Percentiles rank a stretch among this genome's conserved stretches.
Evolutionary conservation across 2,113 vertebrate genomes (phyloP).

Genomic region (Fregata magnificens): DNA sequence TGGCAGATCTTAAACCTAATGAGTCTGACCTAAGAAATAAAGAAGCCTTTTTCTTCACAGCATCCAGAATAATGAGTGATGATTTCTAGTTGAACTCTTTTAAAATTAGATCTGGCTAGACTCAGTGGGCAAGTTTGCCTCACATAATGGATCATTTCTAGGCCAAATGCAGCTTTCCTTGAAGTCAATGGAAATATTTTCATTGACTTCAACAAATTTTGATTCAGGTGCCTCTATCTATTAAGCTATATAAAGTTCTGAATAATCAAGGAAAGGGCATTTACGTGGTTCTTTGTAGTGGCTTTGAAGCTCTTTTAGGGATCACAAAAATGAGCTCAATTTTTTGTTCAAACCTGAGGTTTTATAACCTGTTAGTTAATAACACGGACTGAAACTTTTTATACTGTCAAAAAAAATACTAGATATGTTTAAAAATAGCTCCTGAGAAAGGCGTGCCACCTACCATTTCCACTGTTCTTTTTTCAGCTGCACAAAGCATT

Average conservation of each 20-base stretch:
- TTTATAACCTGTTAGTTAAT: not conserved
- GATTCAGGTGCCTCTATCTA: not conserved
- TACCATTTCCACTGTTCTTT: constrained; percentile 7
- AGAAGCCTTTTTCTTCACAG: not conserved
- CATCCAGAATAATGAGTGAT: not conserved
- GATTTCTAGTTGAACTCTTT: not conserved
- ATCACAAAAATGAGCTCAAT: not conserved
- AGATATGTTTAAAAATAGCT: not conserved
- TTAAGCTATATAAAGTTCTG: not conserved
- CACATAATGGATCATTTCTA: not conserved
- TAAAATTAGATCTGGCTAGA: not conserved
- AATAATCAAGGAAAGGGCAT: not conserved
- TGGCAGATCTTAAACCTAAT: not conserved
- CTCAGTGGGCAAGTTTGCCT: not conserved
- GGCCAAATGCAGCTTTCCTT: not conserved
- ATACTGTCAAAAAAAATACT: not conserved
- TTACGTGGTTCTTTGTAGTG: not conserved
- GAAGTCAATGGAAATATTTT: not conserved
- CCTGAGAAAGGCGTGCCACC: not conserved
- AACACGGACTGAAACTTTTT: not conserved
- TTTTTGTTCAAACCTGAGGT: not conserved
- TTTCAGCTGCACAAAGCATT: not conserved
- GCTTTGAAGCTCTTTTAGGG: not conserved
- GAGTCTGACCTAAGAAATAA: not conserved
- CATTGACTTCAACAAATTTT: not conserved